Percentiles rank a stretch among this genome's conserved stretches.
phyloP scores from a whole-genome alignment of 2,888 invertebrate genomes.

The Lottia gigantea region DNA sequence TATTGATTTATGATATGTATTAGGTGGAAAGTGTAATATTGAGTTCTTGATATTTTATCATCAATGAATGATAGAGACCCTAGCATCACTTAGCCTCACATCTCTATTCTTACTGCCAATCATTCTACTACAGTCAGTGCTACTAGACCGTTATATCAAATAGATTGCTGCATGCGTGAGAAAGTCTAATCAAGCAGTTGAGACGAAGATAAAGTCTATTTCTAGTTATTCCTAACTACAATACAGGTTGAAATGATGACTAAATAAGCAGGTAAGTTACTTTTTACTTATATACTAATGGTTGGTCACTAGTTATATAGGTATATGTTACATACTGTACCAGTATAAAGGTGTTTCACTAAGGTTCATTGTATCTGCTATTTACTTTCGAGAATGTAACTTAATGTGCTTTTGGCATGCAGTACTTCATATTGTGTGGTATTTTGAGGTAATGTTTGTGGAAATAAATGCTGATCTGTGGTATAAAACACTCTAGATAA shows the following conservation, averaged over 20 bases:
- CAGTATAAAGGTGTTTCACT: no score
- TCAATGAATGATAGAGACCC: neutral
- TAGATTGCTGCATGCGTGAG: slow-evolving; percentile 11
- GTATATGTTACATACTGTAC: no score
- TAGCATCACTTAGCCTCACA: slow-evolving; percentile 4
- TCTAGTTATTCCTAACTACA: neutral
- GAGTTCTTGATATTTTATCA: neutral
- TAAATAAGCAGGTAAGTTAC: slow-evolving; percentile 4
- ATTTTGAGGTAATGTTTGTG: no score
- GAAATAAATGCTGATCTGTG: no score
- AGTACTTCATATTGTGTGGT: no score
- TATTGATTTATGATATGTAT: slow-evolving; percentile 1
- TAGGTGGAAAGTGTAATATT: neutral
- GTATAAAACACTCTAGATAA: no score
- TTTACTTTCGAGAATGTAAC: no score
- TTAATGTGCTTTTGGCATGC: no score
- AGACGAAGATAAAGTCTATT: slow-evolving; percentile 10
- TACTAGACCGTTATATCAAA: slow-evolving; percentile 2
- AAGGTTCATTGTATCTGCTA: no score
- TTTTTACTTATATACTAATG: neutral
- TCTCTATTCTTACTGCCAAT: slow-evolving; percentile 2
- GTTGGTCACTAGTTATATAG: no score
- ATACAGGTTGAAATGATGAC: no score
- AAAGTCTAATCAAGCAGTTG: slow-evolving; percentile 2
- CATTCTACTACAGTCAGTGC: slow-evolving; percentile 1